Percentiles rank a stretch among this genome's conserved stretches.
Conservation (phyloP, 92 coral and sea anemone species). For the Palythoa grandis region DNA sequence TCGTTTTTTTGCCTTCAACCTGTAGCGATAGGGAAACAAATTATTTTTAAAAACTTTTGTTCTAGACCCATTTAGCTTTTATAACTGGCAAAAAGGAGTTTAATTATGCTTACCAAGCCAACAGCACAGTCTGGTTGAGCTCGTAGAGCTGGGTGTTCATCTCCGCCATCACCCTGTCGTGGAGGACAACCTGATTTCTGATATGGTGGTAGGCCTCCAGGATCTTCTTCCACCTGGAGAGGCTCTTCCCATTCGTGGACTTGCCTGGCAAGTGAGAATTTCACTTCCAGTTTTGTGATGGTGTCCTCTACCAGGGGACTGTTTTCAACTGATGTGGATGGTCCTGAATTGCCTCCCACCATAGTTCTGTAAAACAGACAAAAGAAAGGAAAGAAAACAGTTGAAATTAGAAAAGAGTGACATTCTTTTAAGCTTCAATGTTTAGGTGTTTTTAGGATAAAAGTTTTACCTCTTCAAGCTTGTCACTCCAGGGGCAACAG, state of each 20-base stretch:
- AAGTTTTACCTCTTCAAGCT: constrained; percentile 37
- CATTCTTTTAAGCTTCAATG: neutral
- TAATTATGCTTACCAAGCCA: constrained; percentile 8
- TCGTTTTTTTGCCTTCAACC: neutral
- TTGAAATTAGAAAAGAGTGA: neutral
- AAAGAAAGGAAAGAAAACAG: neutral
- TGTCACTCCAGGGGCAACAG: constrained; percentile 37
- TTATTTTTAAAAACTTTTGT: neutral
- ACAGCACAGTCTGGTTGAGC: constrained; percentile 46
- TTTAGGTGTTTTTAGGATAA: neutral
- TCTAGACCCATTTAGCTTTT: neutral
- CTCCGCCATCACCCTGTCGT: constrained; percentile 28
- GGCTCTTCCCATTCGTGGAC: neutral
- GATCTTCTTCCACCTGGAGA: constrained; percentile 51
- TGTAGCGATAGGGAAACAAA: neutral
- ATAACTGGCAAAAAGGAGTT: neutral
- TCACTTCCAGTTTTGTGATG: constrained; percentile 18
- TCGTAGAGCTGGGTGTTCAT: constrained; percentile 50
- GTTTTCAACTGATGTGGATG: constrained; percentile 46
- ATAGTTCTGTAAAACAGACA: constrained; percentile 32
- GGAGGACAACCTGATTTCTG: neutral
- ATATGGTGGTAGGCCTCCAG: constrained; percentile 12
- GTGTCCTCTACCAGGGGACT: constrained; percentile 65
- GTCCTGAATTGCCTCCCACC: constrained; percentile 55
- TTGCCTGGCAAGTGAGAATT: constrained; percentile 7